Evolutionary conservation across 64 coral and sea anemone genomes (phyloP).

Genomic region (Astreopora myriophthalma): DNA sequence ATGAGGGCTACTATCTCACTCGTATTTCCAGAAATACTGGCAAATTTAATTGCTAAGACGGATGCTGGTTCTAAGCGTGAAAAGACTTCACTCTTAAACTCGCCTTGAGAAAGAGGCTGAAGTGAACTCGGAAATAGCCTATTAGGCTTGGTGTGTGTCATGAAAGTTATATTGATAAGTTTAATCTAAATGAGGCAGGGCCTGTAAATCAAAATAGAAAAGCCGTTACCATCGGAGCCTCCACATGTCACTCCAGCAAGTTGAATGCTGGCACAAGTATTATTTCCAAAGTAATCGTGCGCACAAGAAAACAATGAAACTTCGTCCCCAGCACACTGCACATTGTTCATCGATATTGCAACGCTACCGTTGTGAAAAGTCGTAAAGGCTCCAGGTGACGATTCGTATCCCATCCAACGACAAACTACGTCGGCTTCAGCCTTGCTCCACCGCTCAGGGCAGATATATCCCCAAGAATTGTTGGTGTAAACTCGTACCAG

Average conservation of each 20-base stretch:
- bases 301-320: background rate
- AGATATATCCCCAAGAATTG: background rate
- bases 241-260: background rate
- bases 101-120: too few relatives aligned
- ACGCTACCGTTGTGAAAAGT: background rate
- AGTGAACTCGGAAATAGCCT: too few relatives aligned
- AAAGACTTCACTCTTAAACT: too few relatives aligned
- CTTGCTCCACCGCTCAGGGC: background rate
- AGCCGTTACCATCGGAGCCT: background rate
- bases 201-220: too few relatives aligned
- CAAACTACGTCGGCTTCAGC: background rate
- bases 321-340: conserved; percentile 8
- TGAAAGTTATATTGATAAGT: too few relatives aligned
- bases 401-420: background rate
- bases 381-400: background rate
- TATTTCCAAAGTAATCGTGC: background rate
- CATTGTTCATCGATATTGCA: background rate
- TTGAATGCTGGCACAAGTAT: background rate
- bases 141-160: too few relatives aligned
- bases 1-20: too few relatives aligned
- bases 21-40: too few relatives aligned
- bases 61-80: too few relatives aligned
- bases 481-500: background rate
- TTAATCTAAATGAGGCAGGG: too few relatives aligned
- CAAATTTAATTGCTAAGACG: too few relatives aligned